Conservation (phyloP, 2,888 invertebrate species). For the Nasonovia ribisnigri region DNA sequence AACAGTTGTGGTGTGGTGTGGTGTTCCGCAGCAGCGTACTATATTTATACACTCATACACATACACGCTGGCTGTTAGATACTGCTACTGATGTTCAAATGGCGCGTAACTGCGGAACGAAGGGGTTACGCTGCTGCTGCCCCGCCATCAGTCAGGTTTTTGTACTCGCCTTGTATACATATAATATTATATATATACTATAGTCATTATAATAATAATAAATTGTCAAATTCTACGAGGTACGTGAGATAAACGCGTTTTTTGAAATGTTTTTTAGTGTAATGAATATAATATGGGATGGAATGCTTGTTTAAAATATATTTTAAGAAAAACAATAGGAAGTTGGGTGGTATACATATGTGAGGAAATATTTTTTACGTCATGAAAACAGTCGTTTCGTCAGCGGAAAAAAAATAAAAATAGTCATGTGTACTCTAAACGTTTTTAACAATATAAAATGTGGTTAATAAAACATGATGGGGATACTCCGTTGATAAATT, state of each 20-base stretch:
- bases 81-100: constrained; percentile 48
- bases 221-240: constrained; percentile 41
- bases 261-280: constrained; percentile 9
- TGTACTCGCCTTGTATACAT: neutral
- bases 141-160: constrained; percentile 13
- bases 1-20: constrained; percentile 45
- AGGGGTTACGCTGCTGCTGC: neutral
- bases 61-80: neutral
- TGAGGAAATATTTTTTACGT: neutral
- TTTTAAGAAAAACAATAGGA: constrained; percentile 53
- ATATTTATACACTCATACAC: neutral
- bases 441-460: constrained; percentile 37
- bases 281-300: neutral
- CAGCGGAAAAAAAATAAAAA: constrained; percentile 4
- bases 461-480: constrained; percentile 32
- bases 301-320: constrained; percentile 23
- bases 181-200: neutral
- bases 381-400: constrained; percentile 32
- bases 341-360: constrained; percentile 21
- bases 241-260: constrained; percentile 51
- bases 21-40: constrained; percentile 18
- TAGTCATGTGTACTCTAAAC: constrained; percentile 25
- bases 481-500: constrained; percentile 35
- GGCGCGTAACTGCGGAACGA: constrained; percentile 45
- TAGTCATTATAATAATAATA: constrained; percentile 49